Evolutionary conservation across 2,113 vertebrate genomes (phyloP).

Genomic region (Cheilinus undulatus): DNA sequence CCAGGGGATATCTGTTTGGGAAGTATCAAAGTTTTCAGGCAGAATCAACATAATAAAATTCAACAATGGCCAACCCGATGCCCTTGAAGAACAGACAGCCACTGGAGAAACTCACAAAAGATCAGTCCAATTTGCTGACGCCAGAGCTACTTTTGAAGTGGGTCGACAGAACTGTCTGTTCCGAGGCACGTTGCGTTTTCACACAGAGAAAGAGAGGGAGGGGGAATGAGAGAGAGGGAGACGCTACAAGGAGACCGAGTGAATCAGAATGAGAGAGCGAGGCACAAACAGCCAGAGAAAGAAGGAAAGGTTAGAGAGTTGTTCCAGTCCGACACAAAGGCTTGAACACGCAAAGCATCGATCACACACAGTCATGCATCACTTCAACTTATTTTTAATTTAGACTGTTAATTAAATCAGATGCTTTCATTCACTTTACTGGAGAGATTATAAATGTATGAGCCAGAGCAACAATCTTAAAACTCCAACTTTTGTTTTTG

Average conservation of each 20-base stretch:
- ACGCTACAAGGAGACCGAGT: conserved; percentile 40
- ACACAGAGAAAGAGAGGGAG: conserved; percentile 38
- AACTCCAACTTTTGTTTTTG: background rate
- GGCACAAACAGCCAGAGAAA: conserved; percentile 43
- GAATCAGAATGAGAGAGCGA: conserved; percentile 51
- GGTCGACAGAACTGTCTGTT: conserved; percentile 61
- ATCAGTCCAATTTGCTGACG: conserved; percentile 61
- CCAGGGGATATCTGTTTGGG: background rate
- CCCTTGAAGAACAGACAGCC: conserved; percentile 28
- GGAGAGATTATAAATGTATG: background rate
- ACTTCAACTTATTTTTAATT: conserved; percentile 6
- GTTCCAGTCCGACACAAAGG: conserved; percentile 56
- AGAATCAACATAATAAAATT: conserved; percentile 5
- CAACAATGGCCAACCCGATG: conserved; percentile 15
- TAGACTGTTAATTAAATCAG: conserved; percentile 4
- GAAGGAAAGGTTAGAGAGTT: conserved; percentile 47
- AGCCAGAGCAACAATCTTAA: background rate
- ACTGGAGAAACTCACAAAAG: conserved; percentile 54
- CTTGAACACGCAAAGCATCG: conserved; percentile 62
- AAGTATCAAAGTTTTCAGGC: background rate
- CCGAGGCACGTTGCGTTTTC: conserved; percentile 60
- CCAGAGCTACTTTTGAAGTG: conserved; percentile 53
- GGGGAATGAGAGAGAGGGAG: conserved; percentile 3
- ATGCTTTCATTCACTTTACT: background rate
- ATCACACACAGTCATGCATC: conserved; percentile 17